Evolutionary conservation across 2,797 vertebrate genomes (phyloP).

Genomic region (Leptodactylus fallax): DNA sequence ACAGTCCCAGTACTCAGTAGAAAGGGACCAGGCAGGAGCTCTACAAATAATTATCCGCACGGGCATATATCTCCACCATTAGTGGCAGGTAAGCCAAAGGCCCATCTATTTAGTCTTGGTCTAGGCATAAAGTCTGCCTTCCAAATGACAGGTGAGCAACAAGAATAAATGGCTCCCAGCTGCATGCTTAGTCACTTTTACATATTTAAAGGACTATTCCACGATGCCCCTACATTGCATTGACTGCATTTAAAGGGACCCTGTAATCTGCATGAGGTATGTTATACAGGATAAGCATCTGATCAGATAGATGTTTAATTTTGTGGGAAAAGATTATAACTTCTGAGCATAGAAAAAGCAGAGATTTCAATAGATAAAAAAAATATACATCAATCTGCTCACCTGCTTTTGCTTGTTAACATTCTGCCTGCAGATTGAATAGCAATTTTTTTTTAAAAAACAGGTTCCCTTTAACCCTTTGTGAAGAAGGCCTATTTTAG

Average conservation of each 20-base stretch:
- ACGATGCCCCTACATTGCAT: neutral
- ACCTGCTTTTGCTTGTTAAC: too few relatives aligned
- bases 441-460: too few relatives aligned
- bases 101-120: constrained; percentile 4
- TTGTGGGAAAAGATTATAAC: too few relatives aligned
- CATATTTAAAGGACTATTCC: neutral
- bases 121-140: constrained; percentile 11
- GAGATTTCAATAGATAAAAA: too few relatives aligned
- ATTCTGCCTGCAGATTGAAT: too few relatives aligned
- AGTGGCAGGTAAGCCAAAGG: constrained; percentile 14
- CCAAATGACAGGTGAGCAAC: constrained; percentile 16
- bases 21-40: neutral
- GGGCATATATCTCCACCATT: constrained; percentile 8
- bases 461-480: too few relatives aligned
- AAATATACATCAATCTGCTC: too few relatives aligned
- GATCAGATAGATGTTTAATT: too few relatives aligned
- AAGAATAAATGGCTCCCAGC: constrained; percentile 26
- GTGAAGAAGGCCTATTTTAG: too few relatives aligned
- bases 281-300: too few relatives aligned
- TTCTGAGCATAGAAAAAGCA: too few relatives aligned
- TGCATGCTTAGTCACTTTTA: constrained; percentile 3
- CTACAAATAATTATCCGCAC: neutral
- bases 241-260: neutral
- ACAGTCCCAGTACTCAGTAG: constrained; percentile 7
- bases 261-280: too few relatives aligned